phyloP scores from a whole-genome alignment of 1,140 invertebrate genomes.

The Danaus plexippus region DNA sequence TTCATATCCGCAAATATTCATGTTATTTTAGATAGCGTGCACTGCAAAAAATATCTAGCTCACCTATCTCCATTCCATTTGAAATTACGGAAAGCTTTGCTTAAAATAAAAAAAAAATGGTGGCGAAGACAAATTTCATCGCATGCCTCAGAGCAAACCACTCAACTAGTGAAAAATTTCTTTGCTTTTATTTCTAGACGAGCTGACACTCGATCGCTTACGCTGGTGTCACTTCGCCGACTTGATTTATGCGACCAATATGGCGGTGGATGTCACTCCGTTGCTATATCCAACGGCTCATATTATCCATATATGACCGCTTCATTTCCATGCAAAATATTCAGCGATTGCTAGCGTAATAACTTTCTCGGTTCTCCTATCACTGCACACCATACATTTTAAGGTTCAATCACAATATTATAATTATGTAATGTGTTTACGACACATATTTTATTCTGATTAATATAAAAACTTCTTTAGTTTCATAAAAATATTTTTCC shows the following conservation, averaged over 20 bases:
- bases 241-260: constrained; percentile 71
- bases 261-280: constrained; percentile 60
- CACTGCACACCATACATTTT: too few species aligned
- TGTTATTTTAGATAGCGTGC: too few species aligned
- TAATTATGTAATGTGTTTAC: too few species aligned
- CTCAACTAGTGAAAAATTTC: constrained; percentile 60
- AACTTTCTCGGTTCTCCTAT: too few species aligned
- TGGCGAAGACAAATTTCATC: constrained; percentile 52
- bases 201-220: constrained; percentile 67
- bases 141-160: constrained; percentile 58
- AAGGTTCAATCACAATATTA: too few species aligned
- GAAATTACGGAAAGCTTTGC: constrained; percentile 7
- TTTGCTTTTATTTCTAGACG: constrained; percentile 63
- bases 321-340: constrained; percentile 18
- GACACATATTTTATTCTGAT: too few species aligned
- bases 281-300: constrained; percentile 53
- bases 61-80: not conserved
- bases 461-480: too few species aligned
- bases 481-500: too few species aligned
- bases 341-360: too few species aligned
- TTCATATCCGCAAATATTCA: too few species aligned
- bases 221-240: constrained; percentile 57
- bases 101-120: constrained; percentile 16
- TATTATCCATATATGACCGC: constrained; percentile 44
- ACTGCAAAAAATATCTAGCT: too few species aligned